Evolutionary conservation across 2,113 vertebrate species (phyloP).

Genomic region (Gambusia holbrooki): DNA sequence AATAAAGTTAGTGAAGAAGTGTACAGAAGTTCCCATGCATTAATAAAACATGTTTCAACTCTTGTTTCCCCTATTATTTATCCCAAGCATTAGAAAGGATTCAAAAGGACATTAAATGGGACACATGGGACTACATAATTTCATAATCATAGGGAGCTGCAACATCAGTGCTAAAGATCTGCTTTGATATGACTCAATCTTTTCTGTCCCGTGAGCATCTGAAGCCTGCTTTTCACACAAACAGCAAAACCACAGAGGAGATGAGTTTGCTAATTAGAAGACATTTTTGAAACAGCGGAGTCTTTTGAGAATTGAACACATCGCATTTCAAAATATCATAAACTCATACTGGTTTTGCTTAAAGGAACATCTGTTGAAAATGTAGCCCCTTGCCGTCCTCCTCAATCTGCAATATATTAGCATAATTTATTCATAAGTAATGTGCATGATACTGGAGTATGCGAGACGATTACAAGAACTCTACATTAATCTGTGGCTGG

Average conservation of each 20-base stretch:
- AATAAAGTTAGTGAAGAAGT: too few relatives aligned
- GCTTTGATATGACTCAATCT: conserved; percentile 37
- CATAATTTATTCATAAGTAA: neutral
- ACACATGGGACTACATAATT: conserved; percentile 8
- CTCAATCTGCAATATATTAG: conserved; percentile 4
- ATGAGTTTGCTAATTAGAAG: conserved; percentile 53
- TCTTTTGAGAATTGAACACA: conserved; percentile 41
- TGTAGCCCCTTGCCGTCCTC: neutral
- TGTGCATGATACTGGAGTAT: neutral
- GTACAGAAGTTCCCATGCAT: neutral
- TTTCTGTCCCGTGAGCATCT: conserved; percentile 35
- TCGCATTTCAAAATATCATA: conserved; percentile 28
- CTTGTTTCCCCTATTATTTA: neutral
- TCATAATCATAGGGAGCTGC: conserved; percentile 3
- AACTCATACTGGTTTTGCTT: conserved; percentile 38
- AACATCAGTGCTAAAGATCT: conserved; percentile 16
- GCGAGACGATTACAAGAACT: neutral
- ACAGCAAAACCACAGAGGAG: conserved; percentile 39
- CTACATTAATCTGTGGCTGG: neutral
- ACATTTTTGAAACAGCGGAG: conserved; percentile 34
- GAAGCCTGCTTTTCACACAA: conserved; percentile 43
- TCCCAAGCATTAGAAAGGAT: neutral
- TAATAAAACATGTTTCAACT: neutral
- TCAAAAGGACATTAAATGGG: conserved; percentile 2
- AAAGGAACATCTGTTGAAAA: conserved; percentile 28